Base-by-base conservation (phyloP, 1,140 invertebrate genomes). In the Pseudomyrmex concolor region DNA sequence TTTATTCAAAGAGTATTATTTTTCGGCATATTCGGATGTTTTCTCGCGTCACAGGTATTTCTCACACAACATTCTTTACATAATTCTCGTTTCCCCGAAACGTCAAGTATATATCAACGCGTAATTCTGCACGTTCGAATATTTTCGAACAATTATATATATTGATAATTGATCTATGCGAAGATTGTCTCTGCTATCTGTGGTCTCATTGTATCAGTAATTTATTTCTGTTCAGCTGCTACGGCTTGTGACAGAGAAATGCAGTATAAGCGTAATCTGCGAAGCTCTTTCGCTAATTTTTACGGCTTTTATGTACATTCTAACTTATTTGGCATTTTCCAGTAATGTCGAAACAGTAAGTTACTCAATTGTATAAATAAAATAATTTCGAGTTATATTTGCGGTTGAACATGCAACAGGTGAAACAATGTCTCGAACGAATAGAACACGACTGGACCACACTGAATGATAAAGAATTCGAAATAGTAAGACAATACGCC, bases 391-490 rank as follows among this genome's bases (percentile, higher is more conserved):
- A 34, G 34, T 55, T 55, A 2, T 15, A n/a, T 15, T n/a, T 55
- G 7, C 15, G n/a, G 15, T 55, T 55, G 8, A 55, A 7, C 7
- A 55, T n/a, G n/a, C 4, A 3, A 48, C 45, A 76, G 60, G 1
- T 13, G 12, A 76, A 54, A 51, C 2, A 10, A 15, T 12, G 50
- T 2, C 7, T 76, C 0, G 13, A 64, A 13, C 45, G 1, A 19
- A 67, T 77, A n/a, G 1, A 19, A 12, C 8, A 55, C 15, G 74
- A 77, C 19, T 77, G 74, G 74, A 54, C n/a, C 5, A 43, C 74
- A 12, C 43, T 77, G 3, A 55, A n/a, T 0, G 54, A 17, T 13
- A n/a, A 67, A 62, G 74, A 77, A n/a, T 48, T 68, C 13, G 13
- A 0, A n/a, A 74, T 74, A 2, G 50, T 74, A 22, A 57, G 48